Evolutionary conservation across 2,888 invertebrate genomes (phyloP).

Genomic region (Siphlonurus alternatus): DNA sequence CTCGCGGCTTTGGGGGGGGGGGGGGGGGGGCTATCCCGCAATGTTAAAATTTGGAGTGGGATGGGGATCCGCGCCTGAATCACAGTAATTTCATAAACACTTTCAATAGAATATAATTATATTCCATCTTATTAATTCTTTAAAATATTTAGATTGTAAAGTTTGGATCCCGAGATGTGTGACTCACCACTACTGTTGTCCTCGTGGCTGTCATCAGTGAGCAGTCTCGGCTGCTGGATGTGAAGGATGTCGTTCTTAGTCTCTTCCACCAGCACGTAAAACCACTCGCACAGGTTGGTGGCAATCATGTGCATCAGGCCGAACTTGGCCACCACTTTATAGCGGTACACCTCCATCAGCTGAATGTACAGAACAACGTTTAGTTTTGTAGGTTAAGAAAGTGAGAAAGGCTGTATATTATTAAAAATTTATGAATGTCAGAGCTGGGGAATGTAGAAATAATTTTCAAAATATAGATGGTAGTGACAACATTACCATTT

Average conservation of each 20-base stretch:
- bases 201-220: background rate
- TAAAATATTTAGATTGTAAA: too few relatives aligned
- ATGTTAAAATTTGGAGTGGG: too few relatives aligned
- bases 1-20: too few relatives aligned
- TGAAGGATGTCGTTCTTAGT: constrained; percentile 7
- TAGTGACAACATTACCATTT: too few relatives aligned
- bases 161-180: too few relatives aligned
- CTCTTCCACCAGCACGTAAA: constrained; percentile 7
- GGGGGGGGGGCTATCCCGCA: too few relatives aligned
- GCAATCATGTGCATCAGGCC: constrained; percentile 10
- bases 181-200: background rate
- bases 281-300: constrained; percentile 9
- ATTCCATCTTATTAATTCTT: too few relatives aligned
- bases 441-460: background rate
- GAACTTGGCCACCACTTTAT: constrained; percentile 55
- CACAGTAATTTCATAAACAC: too few relatives aligned
- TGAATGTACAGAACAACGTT: constrained; percentile 13
- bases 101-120: too few relatives aligned
- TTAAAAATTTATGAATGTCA: background rate
- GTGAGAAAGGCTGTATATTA: background rate
- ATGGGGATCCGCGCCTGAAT: too few relatives aligned
- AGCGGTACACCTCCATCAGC: constrained; percentile 43
- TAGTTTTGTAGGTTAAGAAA: background rate
- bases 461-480: constrained; percentile 2
- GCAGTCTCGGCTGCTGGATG: background rate